Evolutionary conservation across 2,797 vertebrate species (phyloP).

Genomic region (Megaceryle alcyon): DNA sequence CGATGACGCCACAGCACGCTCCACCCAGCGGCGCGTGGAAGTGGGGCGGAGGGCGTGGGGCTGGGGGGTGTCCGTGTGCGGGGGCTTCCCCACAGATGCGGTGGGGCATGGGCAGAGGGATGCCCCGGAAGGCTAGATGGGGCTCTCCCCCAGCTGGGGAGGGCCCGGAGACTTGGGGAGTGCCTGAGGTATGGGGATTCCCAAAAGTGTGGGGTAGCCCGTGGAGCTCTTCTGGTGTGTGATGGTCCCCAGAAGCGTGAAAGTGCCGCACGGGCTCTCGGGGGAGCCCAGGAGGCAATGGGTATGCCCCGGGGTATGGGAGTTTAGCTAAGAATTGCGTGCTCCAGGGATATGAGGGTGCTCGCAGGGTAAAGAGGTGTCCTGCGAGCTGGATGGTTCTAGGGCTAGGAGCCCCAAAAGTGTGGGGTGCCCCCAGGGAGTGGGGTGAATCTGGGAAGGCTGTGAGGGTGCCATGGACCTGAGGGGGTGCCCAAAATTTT

Average conservation of each 20-base stretch:
- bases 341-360: neutral
- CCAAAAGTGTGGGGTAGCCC: neutral
- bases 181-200: neutral
- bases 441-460: neutral
- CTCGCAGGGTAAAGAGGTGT: neutral
- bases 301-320: no score
- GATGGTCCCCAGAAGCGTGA: neutral
- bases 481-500: neutral
- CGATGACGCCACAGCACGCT: accelerated
- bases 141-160: no score
- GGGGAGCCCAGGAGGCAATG: no score
- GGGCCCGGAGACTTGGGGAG: neutral
- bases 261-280: no score
- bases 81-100: neutral
- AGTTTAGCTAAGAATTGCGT: no score
- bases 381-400: neutral
- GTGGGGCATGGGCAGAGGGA: neutral
- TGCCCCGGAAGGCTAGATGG: no score
- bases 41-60: no score
- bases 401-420: neutral
- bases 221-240: neutral
- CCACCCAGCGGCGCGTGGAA: neutral
- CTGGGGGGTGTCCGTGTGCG: no score
- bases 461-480: neutral
- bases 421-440: neutral